Conservation (phyloP, 2,113 vertebrate genomes). For the Crotalus helleri region DNA sequence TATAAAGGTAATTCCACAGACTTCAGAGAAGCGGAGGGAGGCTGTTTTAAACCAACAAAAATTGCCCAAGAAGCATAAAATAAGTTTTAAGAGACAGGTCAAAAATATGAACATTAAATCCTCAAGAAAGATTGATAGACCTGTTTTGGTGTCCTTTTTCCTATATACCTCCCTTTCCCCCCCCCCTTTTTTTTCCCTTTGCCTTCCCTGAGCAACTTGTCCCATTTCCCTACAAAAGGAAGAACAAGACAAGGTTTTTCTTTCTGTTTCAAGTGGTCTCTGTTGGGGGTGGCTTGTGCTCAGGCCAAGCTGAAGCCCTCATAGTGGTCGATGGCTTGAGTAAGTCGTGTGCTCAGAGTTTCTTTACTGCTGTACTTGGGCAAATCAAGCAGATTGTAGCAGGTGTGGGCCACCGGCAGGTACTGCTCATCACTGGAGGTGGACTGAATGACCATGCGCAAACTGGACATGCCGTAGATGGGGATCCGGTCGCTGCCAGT, state of each 20-base stretch:
- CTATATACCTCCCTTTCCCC: background rate
- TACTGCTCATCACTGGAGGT: constrained; percentile 85
- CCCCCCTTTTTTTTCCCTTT: background rate
- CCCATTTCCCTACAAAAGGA: constrained; percentile 70
- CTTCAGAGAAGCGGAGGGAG: too few species aligned
- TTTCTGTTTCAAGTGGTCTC: constrained; percentile 13
- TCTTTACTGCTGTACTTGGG: constrained; percentile 95
- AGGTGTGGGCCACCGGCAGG: constrained; percentile 94
- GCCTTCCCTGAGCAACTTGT: constrained; percentile 2
- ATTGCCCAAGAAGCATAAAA: constrained; percentile 2
- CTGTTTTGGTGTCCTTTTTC: constrained; percentile 9
- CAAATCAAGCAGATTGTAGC: constrained; percentile 96
- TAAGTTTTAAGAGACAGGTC: constrained; percentile 19
- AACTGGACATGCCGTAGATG: constrained; percentile 95
- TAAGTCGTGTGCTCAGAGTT: constrained; percentile 78
- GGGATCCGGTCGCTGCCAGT: constrained; percentile 97
- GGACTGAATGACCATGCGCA: constrained; percentile 91
- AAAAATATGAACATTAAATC: constrained; percentile 30
- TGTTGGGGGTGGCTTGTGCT: constrained; percentile 30
- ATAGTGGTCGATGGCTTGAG: constrained; percentile 92
- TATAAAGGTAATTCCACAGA: background rate
- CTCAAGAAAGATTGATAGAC: constrained; percentile 27
- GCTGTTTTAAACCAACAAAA: background rate
- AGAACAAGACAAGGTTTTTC: constrained; percentile 44
- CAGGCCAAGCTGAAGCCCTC: constrained; percentile 96